phyloP scores from a whole-genome alignment of 2,797 vertebrate species.

The Borostomias antarcticus region DNA sequence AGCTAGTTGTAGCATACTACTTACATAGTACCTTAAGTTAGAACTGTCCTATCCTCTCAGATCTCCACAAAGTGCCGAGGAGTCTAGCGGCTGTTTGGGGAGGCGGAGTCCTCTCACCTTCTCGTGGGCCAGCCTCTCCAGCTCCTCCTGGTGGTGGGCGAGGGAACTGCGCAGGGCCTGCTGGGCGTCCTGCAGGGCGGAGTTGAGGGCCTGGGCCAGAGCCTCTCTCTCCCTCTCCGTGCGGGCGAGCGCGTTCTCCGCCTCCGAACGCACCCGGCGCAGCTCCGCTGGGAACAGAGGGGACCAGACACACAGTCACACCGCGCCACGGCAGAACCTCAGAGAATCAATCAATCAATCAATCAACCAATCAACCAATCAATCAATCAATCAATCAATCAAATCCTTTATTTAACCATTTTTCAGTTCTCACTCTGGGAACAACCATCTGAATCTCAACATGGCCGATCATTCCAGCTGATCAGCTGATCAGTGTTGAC shows the following conservation, averaged over 20 bases:
- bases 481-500: not conserved
- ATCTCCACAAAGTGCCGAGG: too few relatives aligned
- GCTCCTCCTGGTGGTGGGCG: conserved; percentile 82
- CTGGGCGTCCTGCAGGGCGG: conserved; percentile 79
- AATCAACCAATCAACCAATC: too few relatives aligned
- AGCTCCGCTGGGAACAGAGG: conserved; percentile 76
- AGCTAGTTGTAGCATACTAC: not conserved
- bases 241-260: conserved; percentile 65
- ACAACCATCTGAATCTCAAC: too few relatives aligned
- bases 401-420: too few relatives aligned
- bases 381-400: not conserved
- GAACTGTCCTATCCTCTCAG: too few relatives aligned
- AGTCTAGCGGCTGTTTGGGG: too few relatives aligned
- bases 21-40: too few relatives aligned
- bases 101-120: conserved; percentile 70
- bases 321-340: too few relatives aligned
- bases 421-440: too few relatives aligned
- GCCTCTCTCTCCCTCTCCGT: conserved; percentile 78
- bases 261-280: conserved; percentile 71
- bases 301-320: conserved; percentile 11
- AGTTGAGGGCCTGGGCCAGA: conserved; percentile 71
- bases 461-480: too few relatives aligned
- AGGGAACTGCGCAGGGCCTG: conserved; percentile 71
- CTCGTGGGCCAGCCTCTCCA: conserved; percentile 80
- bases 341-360: too few relatives aligned